phyloP scores from a whole-genome alignment of 2,888 invertebrate species.

The Mimachlamys varia region DNA sequence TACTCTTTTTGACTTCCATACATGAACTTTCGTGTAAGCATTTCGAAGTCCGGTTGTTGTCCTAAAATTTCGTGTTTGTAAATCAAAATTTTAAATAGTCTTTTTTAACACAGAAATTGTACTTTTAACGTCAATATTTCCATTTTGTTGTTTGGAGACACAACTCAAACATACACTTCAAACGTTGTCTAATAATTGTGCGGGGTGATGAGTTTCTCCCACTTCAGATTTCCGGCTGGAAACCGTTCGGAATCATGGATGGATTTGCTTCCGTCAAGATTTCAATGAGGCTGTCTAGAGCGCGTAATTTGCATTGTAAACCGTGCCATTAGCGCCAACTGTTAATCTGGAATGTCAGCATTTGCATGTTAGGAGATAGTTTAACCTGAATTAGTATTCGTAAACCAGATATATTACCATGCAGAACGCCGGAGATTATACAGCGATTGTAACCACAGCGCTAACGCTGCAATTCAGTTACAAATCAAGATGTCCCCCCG shows the following conservation, averaged over 20 bases:
- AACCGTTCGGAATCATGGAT: not conserved
- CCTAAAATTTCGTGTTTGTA: too few relatives aligned
- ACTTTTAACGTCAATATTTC: too few relatives aligned
- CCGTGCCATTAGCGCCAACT: not conserved
- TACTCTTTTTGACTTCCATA: too few relatives aligned
- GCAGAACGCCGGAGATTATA: not conserved
- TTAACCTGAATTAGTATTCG: not conserved
- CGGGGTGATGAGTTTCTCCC: not conserved
- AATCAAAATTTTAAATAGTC: too few relatives aligned
- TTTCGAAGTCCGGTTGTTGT: too few relatives aligned
- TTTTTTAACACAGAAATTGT: too few relatives aligned
- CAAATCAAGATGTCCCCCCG: not conserved
- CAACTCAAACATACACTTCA: too few relatives aligned
- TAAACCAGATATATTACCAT: not conserved
- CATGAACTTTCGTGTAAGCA: too few relatives aligned
- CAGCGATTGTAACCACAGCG: not conserved
- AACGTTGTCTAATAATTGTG: too few relatives aligned
- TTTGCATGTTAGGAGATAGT: not conserved
- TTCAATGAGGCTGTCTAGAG: conserved; percentile 15
- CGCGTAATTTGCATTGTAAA: not conserved
- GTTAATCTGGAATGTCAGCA: not conserved
- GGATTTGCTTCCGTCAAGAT: not conserved
- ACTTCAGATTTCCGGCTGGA: not conserved
- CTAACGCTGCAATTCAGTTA: not conserved
- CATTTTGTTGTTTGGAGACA: too few relatives aligned